Conservation (phyloP, 2,888 invertebrate species). For the Platycheirus albimanus region DNA sequence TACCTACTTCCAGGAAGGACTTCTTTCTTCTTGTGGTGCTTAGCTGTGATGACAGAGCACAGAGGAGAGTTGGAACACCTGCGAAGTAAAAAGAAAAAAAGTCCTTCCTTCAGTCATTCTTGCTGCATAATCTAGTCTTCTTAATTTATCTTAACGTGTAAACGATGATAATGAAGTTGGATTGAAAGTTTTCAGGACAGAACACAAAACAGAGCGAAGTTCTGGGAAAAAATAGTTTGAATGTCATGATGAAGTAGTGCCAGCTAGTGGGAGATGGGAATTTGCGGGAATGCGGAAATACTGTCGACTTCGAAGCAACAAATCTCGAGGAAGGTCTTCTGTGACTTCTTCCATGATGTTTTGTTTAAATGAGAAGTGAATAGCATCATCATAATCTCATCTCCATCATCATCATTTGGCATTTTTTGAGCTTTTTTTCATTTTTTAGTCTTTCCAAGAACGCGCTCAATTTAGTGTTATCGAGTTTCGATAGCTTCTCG, state of each 20-base stretch:
- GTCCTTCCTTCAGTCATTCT: slow-evolving; percentile 25
- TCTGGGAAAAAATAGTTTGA: slow-evolving; percentile 18
- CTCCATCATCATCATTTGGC: slow-evolving; percentile 20
- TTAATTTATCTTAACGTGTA: slow-evolving; percentile 73
- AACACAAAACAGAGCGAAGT: background rate
- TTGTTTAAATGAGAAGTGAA: slow-evolving; percentile 43
- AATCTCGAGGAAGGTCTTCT: slow-evolving; percentile 42
- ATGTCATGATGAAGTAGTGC: background rate
- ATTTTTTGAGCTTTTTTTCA: slow-evolving; percentile 46
- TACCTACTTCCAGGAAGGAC: slow-evolving; percentile 24
- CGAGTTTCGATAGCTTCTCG: slow-evolving; percentile 51
- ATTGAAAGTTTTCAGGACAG: slow-evolving; percentile 11
- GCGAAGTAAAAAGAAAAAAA: slow-evolving; percentile 22
- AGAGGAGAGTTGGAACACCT: slow-evolving; percentile 31
- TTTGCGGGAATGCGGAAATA: background rate
- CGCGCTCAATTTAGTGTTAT: slow-evolving; percentile 65
- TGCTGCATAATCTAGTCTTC: slow-evolving; percentile 41
- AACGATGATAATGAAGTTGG: slow-evolving; percentile 65
- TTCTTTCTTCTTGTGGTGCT: no score
- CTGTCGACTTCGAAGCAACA: slow-evolving; percentile 37
- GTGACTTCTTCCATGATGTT: slow-evolving; percentile 21
- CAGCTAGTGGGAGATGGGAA: no score
- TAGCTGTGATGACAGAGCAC: background rate
- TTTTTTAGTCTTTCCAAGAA: slow-evolving; percentile 17
- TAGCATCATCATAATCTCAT: slow-evolving; percentile 24